phyloP scores from a whole-genome alignment of 2,113 vertebrate species.

The Heterochromis multidens region DNA sequence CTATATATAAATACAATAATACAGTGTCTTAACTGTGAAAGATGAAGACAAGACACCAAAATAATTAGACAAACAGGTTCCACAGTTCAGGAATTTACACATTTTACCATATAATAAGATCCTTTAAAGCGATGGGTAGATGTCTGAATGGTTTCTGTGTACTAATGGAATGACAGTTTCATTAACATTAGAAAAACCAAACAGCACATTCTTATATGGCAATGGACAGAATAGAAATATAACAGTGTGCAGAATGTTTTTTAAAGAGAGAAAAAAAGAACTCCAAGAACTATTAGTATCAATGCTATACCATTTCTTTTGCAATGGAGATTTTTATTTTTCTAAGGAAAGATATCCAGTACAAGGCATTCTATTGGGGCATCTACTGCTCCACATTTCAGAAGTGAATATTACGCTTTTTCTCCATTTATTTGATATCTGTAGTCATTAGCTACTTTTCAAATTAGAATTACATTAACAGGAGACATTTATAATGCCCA shows the following conservation, averaged over 20 bases:
- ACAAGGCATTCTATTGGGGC: not conserved
- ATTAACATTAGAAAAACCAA: no score
- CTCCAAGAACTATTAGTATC: not conserved
- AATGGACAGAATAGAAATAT: not conserved
- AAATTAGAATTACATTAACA: not conserved
- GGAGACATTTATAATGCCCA: not conserved
- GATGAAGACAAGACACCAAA: not conserved
- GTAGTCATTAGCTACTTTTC: not conserved
- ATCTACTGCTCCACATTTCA: not conserved
- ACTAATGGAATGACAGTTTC: not conserved
- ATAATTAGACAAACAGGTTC: not conserved
- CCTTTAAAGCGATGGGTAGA: not conserved
- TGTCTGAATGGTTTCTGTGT: not conserved
- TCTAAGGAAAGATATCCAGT: not conserved
- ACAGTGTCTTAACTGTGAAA: no score
- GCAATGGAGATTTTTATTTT: not conserved
- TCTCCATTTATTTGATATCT: not conserved
- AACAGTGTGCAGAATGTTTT: not conserved
- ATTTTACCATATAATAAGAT: not conserved
- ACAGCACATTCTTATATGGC: no score
- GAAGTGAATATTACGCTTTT: no score
- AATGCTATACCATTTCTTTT: rapidly evolving
- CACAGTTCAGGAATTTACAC: no score
- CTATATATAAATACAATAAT: no score
- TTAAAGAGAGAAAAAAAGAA: no score